phyloP scores from a whole-genome alignment of 64 coral and sea anemone species.

The Pocillopora damicornis region DNA sequence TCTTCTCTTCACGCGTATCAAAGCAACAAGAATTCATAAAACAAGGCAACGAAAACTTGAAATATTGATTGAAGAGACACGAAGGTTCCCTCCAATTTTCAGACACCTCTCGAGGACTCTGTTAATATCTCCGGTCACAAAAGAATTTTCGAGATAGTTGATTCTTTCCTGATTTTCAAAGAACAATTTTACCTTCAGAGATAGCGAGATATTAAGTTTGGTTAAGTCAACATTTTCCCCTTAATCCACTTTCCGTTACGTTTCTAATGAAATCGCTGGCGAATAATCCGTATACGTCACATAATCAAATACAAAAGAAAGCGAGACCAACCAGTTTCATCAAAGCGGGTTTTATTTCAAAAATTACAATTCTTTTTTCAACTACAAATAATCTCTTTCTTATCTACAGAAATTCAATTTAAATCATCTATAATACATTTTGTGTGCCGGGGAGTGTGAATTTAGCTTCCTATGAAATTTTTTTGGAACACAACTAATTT shows the following conservation, averaged over 20 bases:
- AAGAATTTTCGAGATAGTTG: neutral
- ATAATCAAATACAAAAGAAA: neutral
- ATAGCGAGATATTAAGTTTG: conserved; percentile 26
- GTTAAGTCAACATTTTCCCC: conserved; percentile 28
- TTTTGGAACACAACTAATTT: conserved; percentile 32
- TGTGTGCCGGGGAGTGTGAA: neutral
- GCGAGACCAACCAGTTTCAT: neutral
- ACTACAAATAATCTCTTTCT: conserved; percentile 51
- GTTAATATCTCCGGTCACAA: conserved; percentile 26
- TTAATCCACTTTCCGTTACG: conserved; percentile 48
- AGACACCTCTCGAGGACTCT: neutral
- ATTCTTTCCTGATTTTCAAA: neutral
- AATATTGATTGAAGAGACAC: conserved; percentile 7
- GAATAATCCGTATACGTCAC: conserved; percentile 2
- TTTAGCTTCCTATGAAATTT: conserved; percentile 2
- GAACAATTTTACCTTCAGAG: neutral
- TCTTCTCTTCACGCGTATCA: neutral
- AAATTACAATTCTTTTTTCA: conserved; percentile 49
- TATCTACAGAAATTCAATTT: conserved; percentile 32
- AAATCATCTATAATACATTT: conserved; percentile 35
- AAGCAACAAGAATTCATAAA: neutral
- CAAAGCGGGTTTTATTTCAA: conserved; percentile 66
- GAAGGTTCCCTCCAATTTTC: neutral
- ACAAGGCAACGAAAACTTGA: neutral
- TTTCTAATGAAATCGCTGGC: conserved; percentile 42